phyloP scores from a whole-genome alignment of 2,888 invertebrate genomes.

The Thereva nobilitata region DNA sequence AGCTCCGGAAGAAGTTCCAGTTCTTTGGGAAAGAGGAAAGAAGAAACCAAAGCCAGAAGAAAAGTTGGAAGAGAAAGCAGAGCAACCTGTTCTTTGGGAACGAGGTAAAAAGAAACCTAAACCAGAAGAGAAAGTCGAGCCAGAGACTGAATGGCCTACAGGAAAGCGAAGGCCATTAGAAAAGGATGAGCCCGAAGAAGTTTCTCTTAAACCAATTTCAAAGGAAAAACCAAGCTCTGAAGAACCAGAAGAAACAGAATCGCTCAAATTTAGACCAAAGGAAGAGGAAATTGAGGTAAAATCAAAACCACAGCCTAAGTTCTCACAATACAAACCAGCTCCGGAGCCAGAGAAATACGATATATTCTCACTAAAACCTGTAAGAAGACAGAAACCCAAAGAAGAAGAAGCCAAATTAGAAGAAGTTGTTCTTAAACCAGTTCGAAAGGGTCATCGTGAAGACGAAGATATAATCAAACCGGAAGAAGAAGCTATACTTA shows the following conservation, averaged over 20 bases:
- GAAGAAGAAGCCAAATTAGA: slow-evolving; percentile 47
- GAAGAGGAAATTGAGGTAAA: slow-evolving; percentile 5
- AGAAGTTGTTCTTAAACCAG: slow-evolving; percentile 49
- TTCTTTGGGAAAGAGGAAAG: slow-evolving; percentile 31
- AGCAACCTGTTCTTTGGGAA: neutral
- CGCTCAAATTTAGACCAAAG: slow-evolving; percentile 30
- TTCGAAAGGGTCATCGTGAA: slow-evolving; percentile 50
- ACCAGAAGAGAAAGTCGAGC: slow-evolving; percentile 30
- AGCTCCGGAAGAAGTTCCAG: slow-evolving; percentile 45
- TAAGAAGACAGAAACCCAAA: slow-evolving; percentile 44
- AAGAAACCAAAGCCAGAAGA: slow-evolving; percentile 38
- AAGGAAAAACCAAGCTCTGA: slow-evolving; percentile 47
- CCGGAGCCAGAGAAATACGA: slow-evolving; percentile 37
- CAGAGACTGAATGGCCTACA: neutral
- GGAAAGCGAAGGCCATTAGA: slow-evolving; percentile 42
- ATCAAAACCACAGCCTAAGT: slow-evolving; percentile 34
- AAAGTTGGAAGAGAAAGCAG: slow-evolving; percentile 22
- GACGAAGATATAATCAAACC: slow-evolving; percentile 62
- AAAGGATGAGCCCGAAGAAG: slow-evolving; percentile 44
- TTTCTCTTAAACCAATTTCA: slow-evolving; percentile 44
- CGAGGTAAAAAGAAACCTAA: neutral
- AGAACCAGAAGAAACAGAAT: slow-evolving; percentile 44
- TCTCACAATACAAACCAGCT: slow-evolving; percentile 40
- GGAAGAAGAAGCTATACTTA: slow-evolving; percentile 41
- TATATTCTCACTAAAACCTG: slow-evolving; percentile 47